Percentiles rank a stretch among this genome's conserved stretches.
Evolutionary conservation across 2,113 vertebrate genomes (phyloP).

Genomic region (Lophura nycthemera): DNA sequence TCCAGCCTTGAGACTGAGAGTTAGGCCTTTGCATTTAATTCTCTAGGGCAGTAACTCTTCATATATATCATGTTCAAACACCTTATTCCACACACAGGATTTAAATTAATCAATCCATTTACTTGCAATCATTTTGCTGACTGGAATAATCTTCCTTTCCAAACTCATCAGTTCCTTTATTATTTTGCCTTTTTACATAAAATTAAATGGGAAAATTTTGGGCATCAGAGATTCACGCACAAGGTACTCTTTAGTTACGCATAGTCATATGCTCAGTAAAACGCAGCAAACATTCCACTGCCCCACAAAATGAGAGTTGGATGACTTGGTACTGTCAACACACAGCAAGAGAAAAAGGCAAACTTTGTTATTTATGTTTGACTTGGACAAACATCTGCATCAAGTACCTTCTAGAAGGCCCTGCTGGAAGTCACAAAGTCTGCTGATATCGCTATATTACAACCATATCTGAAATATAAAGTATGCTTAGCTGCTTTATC

Average conservation of each 20-base stretch:
- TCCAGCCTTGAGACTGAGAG: conserved; percentile 23
- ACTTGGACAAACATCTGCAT: rapidly evolving
- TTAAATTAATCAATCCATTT: conserved; percentile 19
- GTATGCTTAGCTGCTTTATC: neutral
- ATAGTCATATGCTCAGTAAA: neutral
- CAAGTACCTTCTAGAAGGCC: neutral
- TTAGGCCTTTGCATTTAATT: conserved; percentile 8
- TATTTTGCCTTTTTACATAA: neutral
- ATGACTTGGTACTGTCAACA: neutral
- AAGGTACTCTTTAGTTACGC: neutral
- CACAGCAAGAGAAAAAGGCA: neutral
- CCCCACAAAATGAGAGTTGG: neutral
- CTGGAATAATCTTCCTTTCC: neutral
- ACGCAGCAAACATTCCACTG: neutral
- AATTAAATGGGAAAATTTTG: neutral
- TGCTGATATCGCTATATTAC: neutral
- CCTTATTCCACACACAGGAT: neutral
- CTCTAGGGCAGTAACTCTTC: neutral
- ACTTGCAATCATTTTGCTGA: neutral
- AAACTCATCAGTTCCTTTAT: neutral
- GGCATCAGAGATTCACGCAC: neutral
- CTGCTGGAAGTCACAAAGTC: neutral
- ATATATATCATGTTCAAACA: neutral
- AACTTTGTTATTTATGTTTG: neutral
- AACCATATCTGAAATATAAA: neutral